Evolutionary conservation across 2,113 vertebrate genomes (phyloP).

Genomic region (Tapirus terrestris): DNA sequence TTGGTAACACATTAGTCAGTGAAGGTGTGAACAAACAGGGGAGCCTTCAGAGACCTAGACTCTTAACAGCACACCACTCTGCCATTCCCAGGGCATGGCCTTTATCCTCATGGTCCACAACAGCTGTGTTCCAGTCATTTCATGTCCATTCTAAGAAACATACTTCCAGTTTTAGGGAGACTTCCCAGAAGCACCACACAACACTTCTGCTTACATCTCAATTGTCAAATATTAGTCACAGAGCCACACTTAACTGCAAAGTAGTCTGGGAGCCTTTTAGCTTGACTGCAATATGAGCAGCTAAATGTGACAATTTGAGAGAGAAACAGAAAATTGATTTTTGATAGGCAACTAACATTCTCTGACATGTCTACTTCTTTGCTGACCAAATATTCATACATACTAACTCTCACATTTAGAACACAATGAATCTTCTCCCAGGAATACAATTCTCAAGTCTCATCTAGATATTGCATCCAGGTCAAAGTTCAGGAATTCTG

Average conservation of each 20-base stretch:
- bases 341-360: neutral
- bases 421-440: neutral
- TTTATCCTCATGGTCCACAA: neutral
- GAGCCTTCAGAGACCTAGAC: neutral
- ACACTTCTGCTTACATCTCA: conserved; percentile 4
- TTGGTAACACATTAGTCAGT: neutral
- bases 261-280: neutral
- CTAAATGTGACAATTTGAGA: neutral
- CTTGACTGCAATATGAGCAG: neutral
- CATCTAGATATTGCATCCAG: neutral
- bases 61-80: neutral
- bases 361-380: neutral
- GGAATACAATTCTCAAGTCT: neutral
- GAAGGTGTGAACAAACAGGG: neutral
- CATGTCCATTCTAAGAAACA: neutral
- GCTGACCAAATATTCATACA: neutral
- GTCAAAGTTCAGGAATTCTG: neutral
- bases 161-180: neutral
- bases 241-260: neutral
- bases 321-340: neutral
- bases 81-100: neutral
- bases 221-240: neutral
- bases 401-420: neutral
- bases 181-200: neutral
- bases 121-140: neutral